Evolutionary conservation across 2,797 vertebrate species (phyloP), one percentile per base, ranked within the genome.

Genomic region (Mormyrops attenuatus): DNA sequence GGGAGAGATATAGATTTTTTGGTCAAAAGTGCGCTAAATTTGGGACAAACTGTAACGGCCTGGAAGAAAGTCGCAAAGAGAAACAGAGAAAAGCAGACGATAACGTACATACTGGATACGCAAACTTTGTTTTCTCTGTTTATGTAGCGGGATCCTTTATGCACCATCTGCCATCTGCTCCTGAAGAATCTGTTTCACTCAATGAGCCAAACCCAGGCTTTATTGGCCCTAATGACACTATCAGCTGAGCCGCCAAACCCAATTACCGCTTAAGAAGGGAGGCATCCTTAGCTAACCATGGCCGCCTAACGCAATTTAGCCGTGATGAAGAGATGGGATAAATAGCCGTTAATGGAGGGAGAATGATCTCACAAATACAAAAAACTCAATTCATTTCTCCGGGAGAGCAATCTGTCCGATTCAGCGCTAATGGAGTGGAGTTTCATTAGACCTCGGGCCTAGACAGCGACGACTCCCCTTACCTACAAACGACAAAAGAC

Each of bases 351-450:
- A 97, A 97, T 97, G 96, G 96, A 96, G 95, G 96, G 95, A 96
- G 95, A 96, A 96, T 97, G 96, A 97, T 97, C 96, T 96, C 96
- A 96, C 95, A 96, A 97, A 96, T 96, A 97, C 96, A 97, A 96
- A 97, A 97, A 96, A 97, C 96, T 96, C 96, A 97, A 97, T 97
- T 97, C 96, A 97, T 97, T 97, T 96, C 96, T 96, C 95, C 91
- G 90, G 95, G 96, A 96, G 96, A 96, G 96, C 95, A 96, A 97
- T 97, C 96, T 96, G 96, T 97, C 96, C 95, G 95, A 96, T 96
- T 96, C 95, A 96, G 94, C 91, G 53, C 95, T 97, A 97, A 97
- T 96, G 96, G 96, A 97, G 96, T 97, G 96, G 95, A 96, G 96
- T 96, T 97, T 97, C 96, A 97, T 97, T 97, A 97, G 96, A 93